Evolutionary conservation across 2,797 vertebrate species (phyloP).

Genomic region (Chaetophractus vellerosus): DNA sequence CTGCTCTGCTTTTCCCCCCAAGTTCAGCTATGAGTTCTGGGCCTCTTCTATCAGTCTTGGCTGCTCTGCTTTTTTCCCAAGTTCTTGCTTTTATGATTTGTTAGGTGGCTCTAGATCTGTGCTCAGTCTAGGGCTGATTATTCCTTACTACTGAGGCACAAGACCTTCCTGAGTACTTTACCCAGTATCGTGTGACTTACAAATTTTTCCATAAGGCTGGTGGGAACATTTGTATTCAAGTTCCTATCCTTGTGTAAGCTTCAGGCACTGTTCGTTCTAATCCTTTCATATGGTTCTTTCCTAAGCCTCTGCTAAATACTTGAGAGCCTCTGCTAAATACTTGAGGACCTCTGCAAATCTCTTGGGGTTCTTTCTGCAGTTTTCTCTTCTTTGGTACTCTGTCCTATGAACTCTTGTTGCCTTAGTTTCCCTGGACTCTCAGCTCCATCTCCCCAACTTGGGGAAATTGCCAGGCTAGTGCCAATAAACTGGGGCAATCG

Average conservation of each 20-base stretch:
- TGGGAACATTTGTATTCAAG: too few species aligned
- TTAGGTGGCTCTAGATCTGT: not conserved
- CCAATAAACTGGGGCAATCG: not conserved
- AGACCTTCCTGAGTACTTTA: not conserved
- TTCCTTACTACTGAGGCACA: not conserved
- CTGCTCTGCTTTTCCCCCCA: too few species aligned
- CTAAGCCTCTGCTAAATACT: not conserved
- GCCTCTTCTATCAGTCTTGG: too few species aligned
- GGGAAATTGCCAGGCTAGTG: not conserved
- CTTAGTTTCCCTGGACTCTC: not conserved
- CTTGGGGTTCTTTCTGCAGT: not conserved
- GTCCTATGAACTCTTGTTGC: not conserved
- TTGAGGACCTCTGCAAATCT: not conserved
- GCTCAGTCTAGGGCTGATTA: not conserved
- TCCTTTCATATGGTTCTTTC: not conserved
- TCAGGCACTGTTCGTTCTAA: not conserved
- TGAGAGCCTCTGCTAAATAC: not conserved
- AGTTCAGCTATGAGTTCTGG: too few species aligned
- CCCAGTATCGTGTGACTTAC: not conserved
- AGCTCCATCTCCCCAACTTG: not conserved
- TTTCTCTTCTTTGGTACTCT: not conserved
- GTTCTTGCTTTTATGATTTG: slow-evolving; percentile 6
- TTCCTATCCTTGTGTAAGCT: not conserved
- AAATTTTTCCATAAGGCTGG: not conserved
- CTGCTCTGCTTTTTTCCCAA: not conserved